These are phyloP conservation scores for Stenodema calcarata DNA, from an alignment of 2,888 invertebrate genomes.

Conservation along the genomic window DNA sequence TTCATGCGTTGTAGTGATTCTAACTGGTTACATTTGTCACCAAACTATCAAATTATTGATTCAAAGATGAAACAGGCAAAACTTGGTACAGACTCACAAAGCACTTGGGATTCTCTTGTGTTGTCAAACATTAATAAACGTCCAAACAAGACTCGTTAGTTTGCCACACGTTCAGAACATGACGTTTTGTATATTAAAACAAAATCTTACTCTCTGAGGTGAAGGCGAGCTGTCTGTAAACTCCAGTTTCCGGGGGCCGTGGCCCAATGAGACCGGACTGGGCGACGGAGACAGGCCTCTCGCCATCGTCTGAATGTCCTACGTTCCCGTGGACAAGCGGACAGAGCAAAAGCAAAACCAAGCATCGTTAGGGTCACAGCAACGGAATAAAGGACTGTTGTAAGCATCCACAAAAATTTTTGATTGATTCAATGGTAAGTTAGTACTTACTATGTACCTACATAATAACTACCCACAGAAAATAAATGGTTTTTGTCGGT, in stretches of 20 bases:
- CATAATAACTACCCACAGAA: no score
- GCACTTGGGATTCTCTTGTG: no score
- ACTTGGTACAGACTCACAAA: no score
- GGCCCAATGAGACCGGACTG: constrained; percentile 61
- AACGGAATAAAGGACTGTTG: not conserved
- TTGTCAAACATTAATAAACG: no score
- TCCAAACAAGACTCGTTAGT: not conserved
- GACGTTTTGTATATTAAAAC: not conserved
- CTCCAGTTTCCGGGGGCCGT: constrained; percentile 55
- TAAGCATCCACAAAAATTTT: no score
- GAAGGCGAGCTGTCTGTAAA: constrained; percentile 48
- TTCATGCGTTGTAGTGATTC: no score
- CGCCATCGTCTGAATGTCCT: constrained; percentile 34
- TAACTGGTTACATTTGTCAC: no score
- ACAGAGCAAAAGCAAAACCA: not conserved
- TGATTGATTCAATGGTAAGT: no score
- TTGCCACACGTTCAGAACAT: not conserved
- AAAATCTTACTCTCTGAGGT: constrained; percentile 49
- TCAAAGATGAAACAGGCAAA: no score
- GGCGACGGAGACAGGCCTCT: constrained; percentile 62
- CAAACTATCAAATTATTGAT: no score
- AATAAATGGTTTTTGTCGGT: no score
- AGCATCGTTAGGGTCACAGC: not conserved
- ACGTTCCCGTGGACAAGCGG: not conserved
- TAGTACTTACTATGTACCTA: no score